Conservation (phyloP, 2,113 vertebrate genomes). For the Sylvietta virens region DNA sequence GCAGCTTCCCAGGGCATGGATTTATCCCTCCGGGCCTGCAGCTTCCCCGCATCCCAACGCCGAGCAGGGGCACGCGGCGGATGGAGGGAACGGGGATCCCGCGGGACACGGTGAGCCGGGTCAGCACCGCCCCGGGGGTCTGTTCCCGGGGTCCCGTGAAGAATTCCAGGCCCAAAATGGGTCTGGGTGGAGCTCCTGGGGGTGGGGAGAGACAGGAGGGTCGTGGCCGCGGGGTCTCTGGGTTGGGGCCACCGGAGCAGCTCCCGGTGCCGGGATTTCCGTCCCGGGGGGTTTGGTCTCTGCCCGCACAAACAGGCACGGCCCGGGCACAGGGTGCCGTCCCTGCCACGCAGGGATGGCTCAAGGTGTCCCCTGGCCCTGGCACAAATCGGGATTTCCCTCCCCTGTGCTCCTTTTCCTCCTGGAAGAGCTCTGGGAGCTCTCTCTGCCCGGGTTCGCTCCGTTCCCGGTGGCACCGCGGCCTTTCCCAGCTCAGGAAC, state of each 20-base stretch:
- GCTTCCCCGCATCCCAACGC: rapidly evolving
- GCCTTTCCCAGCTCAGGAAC: not conserved
- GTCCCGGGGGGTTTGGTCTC: rapidly evolving
- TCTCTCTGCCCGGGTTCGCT: rapidly evolving
- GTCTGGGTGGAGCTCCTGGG: not conserved
- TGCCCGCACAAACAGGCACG: rapidly evolving
- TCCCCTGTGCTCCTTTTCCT: not conserved
- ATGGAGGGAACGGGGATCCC: not conserved
- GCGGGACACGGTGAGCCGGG: rapidly evolving
- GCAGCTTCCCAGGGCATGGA: not conserved
- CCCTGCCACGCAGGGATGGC: rapidly evolving
- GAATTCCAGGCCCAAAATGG: not conserved
- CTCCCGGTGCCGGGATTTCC: rapidly evolving
- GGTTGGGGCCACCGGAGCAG: rapidly evolving
- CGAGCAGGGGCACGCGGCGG: rapidly evolving
- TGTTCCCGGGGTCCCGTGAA: rapidly evolving
- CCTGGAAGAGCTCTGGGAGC: not conserved
- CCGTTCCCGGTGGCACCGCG: rapidly evolving
- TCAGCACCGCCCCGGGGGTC: rapidly evolving
- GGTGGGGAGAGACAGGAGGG: rapidly evolving
- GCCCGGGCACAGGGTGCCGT: not conserved
- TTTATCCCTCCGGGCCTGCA: rapidly evolving
- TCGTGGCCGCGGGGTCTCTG: rapidly evolving
- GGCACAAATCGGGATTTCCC: not conserved
- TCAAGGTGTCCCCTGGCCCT: not conserved